Conservation (phyloP, 2,888 invertebrate species). For the Danaus chrysippus region DNA sequence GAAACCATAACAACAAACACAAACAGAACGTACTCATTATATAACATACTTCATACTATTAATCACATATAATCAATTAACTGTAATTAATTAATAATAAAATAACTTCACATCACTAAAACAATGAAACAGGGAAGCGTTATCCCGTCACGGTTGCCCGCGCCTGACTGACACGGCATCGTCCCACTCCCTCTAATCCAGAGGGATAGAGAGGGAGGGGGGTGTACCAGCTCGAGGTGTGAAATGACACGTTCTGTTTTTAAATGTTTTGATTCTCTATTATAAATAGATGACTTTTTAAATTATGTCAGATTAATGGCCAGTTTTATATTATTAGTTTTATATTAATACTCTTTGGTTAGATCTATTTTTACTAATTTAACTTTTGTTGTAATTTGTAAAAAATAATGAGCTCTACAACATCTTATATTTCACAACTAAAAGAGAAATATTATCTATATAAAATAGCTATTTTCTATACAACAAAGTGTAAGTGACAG, state of each 20-base stretch:
- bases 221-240: slow-evolving; percentile 30
- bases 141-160: slow-evolving; percentile 47
- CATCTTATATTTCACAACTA: too few species aligned
- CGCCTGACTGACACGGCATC: slow-evolving; percentile 51
- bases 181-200: slow-evolving; percentile 49
- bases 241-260: slow-evolving; percentile 20
- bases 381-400: too few species aligned
- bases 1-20: slow-evolving; percentile 18
- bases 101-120: not conserved
- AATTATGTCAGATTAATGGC: not conserved
- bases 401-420: too few species aligned
- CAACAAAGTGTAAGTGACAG: too few species aligned
- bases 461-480: too few species aligned
- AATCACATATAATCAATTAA: too few species aligned
- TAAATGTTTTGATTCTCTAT: slow-evolving; percentile 2
- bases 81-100: not conserved
- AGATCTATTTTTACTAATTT: too few species aligned
- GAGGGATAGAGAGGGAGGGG: slow-evolving; percentile 53
- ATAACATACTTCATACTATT: not conserved
- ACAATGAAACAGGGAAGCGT: slow-evolving; percentile 37
- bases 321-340: too few species aligned
- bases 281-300: not conserved
- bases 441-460: too few species aligned
- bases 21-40: slow-evolving; percentile 18
- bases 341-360: too few species aligned